Conservation (phyloP, 2,797 vertebrate genomes). For the Macropodus opercularis region DNA sequence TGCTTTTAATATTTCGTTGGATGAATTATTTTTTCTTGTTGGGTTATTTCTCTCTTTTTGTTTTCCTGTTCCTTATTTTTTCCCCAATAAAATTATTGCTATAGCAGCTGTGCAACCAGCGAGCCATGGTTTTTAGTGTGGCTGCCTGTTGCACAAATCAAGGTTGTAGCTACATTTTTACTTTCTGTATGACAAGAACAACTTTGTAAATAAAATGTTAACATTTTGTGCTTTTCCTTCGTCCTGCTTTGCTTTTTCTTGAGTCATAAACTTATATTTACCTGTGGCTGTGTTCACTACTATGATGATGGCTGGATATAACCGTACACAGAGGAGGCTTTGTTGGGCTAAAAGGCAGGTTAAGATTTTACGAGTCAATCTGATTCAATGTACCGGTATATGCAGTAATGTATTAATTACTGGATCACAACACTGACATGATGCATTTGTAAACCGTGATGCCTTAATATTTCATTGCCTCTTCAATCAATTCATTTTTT, state of each 20-base stretch:
- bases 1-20: slow-evolving; percentile 90
- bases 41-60: slow-evolving; percentile 65
- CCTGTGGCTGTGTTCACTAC: background rate
- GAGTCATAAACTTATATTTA: slow-evolving; percentile 5
- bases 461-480: slow-evolving; percentile 6
- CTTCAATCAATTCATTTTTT: slow-evolving; percentile 23
- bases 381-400: background rate
- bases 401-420: slow-evolving; percentile 24
- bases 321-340: background rate
- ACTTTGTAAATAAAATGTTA: slow-evolving; percentile 99
- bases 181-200: slow-evolving; percentile 93
- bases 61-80: slow-evolving; percentile 59
- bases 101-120: slow-evolving; percentile 87
- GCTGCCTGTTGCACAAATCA: slow-evolving; percentile 86
- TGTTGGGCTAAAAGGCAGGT: background rate
- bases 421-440: slow-evolving; percentile 9
- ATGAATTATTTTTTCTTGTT: slow-evolving; percentile 79
- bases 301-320: background rate
- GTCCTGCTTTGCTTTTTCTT: slow-evolving; percentile 50
- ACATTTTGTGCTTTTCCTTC: slow-evolving; percentile 88
- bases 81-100: slow-evolving; percentile 89
- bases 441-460: slow-evolving; percentile 25
- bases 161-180: slow-evolving; percentile 96
- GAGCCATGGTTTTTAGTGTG: slow-evolving; percentile 85
- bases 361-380: background rate